phyloP scores from a whole-genome alignment of 2,113 vertebrate species.

The Carlito syrichta region DNA sequence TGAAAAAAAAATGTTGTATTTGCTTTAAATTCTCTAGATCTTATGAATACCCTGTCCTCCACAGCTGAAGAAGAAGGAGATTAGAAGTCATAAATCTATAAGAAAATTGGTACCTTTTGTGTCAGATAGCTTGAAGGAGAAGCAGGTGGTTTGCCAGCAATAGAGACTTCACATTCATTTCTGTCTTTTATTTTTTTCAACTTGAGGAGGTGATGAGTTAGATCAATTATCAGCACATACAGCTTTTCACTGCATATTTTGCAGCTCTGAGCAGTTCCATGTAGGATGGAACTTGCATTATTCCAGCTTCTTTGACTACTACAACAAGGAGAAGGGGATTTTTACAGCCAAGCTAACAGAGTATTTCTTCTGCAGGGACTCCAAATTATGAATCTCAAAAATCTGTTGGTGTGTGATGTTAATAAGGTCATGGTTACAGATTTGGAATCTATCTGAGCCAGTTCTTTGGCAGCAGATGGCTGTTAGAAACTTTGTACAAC shows the following conservation, averaged over 20 bases:
- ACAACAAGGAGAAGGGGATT: neutral
- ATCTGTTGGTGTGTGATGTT: neutral
- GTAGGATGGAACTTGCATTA: neutral
- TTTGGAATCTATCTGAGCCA: neutral
- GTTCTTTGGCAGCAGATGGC: neutral
- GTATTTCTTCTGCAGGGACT: neutral
- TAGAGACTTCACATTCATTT: neutral
- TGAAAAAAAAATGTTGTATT: constrained; percentile 12
- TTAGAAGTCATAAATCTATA: neutral
- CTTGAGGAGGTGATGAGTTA: neutral
- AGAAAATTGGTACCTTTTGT: neutral
- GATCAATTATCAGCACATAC: neutral
- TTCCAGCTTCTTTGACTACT: neutral
- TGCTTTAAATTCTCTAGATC: constrained; percentile 15
- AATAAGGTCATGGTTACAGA: neutral
- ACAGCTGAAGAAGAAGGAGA: neutral
- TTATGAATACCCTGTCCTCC: neutral
- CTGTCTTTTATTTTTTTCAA: neutral
- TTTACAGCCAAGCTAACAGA: neutral
- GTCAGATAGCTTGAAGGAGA: neutral
- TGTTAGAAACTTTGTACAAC: neutral
- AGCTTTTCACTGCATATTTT: neutral
- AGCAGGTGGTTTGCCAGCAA: neutral
- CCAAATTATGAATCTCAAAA: neutral
- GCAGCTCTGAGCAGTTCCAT: neutral